phyloP scores from a whole-genome alignment of 2,797 vertebrate species.

The Antennarius maculatus region DNA sequence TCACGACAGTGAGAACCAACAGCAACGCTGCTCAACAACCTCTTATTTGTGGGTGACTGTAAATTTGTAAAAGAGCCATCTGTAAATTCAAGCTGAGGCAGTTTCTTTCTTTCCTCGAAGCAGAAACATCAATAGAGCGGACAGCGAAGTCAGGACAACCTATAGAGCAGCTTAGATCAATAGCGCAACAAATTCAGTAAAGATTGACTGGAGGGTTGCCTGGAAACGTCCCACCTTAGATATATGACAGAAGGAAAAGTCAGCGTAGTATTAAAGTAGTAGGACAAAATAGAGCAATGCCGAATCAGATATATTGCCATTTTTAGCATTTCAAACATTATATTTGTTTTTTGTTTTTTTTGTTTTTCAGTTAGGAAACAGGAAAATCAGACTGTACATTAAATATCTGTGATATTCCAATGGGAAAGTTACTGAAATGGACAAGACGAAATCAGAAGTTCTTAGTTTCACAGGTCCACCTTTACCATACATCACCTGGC shows the following conservation, averaged over 20 bases:
- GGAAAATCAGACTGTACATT: conserved; percentile 8
- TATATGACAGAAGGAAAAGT: conserved; percentile 60
- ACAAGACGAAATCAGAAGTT: conserved; percentile 63
- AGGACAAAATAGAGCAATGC: conserved; percentile 38
- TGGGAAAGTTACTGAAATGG: conserved; percentile 47
- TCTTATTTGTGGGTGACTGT: conserved; percentile 60
- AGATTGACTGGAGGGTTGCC: conserved; percentile 77
- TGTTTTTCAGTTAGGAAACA: conserved; percentile 10
- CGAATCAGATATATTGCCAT: conserved; percentile 16
- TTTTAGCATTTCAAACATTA: conserved; percentile 4
- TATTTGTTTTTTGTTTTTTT: conserved; percentile 8
- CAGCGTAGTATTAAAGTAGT: background rate
- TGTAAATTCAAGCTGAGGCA: conserved; percentile 63
- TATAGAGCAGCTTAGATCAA: conserved; percentile 73
- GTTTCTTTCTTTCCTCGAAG: conserved; percentile 59
- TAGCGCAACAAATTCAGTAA: conserved; percentile 76
- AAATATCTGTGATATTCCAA: conserved; percentile 36
- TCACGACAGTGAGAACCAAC: conserved; percentile 21
- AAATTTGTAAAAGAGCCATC: conserved; percentile 66
- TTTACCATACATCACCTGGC: conserved; percentile 54
- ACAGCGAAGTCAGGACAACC: conserved; percentile 68
- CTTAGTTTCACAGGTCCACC: conserved; percentile 47
- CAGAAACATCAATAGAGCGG: conserved; percentile 66
- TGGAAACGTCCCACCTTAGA: conserved; percentile 62
- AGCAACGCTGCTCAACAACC: conserved; percentile 39